Conservation (phyloP, 2,797 vertebrate genomes). For the Alcedo quadribrachys region DNA sequence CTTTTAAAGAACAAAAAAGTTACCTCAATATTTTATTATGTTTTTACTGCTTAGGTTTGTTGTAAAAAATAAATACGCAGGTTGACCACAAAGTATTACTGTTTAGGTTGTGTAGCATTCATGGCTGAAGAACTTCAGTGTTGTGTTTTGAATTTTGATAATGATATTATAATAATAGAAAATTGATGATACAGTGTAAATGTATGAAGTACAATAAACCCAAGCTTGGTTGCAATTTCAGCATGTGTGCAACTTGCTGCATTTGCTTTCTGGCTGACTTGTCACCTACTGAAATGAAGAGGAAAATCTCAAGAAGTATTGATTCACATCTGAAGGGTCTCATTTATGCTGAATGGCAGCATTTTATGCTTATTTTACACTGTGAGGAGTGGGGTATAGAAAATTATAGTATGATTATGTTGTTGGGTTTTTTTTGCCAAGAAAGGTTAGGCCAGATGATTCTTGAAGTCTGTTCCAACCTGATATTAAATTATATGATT, state of each 20-base stretch:
- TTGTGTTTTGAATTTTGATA: slow-evolving; percentile 5
- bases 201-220: not conserved
- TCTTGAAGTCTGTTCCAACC: not conserved
- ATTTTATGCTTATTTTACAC: not conserved
- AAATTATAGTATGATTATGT: not conserved
- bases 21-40: not conserved
- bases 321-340: not conserved
- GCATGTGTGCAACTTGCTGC: not conserved
- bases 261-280: not conserved
- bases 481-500: not conserved
- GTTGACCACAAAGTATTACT: not conserved
- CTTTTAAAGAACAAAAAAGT: not conserved
- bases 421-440: not conserved
- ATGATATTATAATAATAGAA: not conserved
- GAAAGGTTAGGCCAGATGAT: not conserved
- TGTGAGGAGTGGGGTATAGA: not conserved
- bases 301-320: not conserved
- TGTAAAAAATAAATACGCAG: not conserved
- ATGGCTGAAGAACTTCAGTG: not conserved
- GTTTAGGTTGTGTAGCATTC: not conserved
- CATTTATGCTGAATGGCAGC: not conserved
- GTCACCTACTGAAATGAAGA: not conserved
- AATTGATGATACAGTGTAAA: not conserved
- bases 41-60: not conserved
- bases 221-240: not conserved